These are phyloP conservation scores for Erynnis tages DNA, from an alignment of 2,888 invertebrate genomes.

Conservation along the genomic window DNA sequence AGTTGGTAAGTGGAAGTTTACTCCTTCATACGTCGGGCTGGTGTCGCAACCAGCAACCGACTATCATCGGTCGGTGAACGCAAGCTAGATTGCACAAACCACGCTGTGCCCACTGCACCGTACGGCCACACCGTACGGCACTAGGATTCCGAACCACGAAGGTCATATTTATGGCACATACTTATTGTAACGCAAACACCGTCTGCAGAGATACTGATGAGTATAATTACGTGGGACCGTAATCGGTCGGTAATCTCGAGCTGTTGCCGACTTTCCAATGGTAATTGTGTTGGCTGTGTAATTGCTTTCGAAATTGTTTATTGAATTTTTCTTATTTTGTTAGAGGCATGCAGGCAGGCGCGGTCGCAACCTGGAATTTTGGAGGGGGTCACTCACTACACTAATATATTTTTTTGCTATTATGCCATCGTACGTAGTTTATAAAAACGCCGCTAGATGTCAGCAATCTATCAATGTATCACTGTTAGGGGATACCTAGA, in stretches of 20 bases:
- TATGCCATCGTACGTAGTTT: too few species aligned
- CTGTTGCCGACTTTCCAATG: constrained; percentile 18
- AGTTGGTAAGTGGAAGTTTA: constrained; percentile 33
- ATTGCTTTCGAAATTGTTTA: constrained; percentile 17
- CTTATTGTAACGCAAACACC: constrained; percentile 14
- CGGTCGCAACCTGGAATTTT: too few species aligned
- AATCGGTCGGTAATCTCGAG: constrained; percentile 20
- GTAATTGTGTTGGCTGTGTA: constrained; percentile 19
- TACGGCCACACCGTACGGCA: constrained; percentile 1
- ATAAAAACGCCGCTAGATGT: too few species aligned
- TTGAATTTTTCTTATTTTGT: constrained; percentile 6
- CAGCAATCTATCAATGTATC: too few species aligned
- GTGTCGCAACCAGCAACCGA: constrained; percentile 40
- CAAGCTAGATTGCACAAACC: constrained; percentile 59
- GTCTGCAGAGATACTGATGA: constrained; percentile 9
- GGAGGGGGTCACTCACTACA: too few species aligned
- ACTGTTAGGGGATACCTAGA: too few species aligned
- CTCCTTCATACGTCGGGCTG: constrained; percentile 40
- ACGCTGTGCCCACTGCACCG: constrained; percentile 27
- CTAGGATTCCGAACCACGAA: constrained; percentile 15
- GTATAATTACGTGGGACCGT: constrained; percentile 18
- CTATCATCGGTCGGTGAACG: constrained; percentile 55
- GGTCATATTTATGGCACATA: constrained; percentile 25
- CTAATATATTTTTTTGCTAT: too few species aligned
- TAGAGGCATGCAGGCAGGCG: not conserved